Evolutionary conservation across 2,797 vertebrate genomes (phyloP).

Genomic region (Pachyuromys duprasi): DNA sequence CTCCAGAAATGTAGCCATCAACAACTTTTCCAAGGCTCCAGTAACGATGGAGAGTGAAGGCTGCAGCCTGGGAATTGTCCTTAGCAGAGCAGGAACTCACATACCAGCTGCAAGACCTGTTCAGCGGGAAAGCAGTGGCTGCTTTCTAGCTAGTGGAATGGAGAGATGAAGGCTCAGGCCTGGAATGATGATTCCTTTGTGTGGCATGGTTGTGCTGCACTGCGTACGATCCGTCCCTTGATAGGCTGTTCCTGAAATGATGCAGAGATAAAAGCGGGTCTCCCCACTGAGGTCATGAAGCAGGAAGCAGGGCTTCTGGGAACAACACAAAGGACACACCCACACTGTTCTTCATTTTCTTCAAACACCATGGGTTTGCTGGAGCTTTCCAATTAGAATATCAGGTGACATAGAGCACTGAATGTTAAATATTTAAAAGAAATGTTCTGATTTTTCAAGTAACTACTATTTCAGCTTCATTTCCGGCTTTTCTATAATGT

Average conservation of each 20-base stretch:
- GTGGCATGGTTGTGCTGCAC: no score
- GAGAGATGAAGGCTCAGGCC: neutral
- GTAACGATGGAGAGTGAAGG: neutral
- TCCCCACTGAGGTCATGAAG: neutral
- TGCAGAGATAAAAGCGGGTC: neutral
- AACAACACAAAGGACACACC: neutral
- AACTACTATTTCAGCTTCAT: conserved; percentile 10
- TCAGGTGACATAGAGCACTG: neutral
- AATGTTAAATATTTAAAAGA: neutral
- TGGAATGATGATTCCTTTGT: neutral
- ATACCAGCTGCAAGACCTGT: neutral
- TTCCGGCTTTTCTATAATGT: neutral
- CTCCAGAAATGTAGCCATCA: conserved; percentile 95
- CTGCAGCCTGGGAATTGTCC: neutral
- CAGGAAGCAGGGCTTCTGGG: neutral
- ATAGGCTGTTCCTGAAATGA: neutral
- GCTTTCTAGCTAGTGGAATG: neutral
- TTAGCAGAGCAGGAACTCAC: neutral
- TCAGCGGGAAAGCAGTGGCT: neutral
- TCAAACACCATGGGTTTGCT: neutral
- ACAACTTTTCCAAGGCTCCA: conserved; percentile 95
- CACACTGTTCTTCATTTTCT: neutral
- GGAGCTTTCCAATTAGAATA: neutral
- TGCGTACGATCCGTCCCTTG: no score
- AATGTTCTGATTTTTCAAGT: neutral